Percentiles rank a stretch among this genome's conserved stretches.
phyloP scores from a whole-genome alignment of 1,140 invertebrate species.

The Halesus radiatus region DNA sequence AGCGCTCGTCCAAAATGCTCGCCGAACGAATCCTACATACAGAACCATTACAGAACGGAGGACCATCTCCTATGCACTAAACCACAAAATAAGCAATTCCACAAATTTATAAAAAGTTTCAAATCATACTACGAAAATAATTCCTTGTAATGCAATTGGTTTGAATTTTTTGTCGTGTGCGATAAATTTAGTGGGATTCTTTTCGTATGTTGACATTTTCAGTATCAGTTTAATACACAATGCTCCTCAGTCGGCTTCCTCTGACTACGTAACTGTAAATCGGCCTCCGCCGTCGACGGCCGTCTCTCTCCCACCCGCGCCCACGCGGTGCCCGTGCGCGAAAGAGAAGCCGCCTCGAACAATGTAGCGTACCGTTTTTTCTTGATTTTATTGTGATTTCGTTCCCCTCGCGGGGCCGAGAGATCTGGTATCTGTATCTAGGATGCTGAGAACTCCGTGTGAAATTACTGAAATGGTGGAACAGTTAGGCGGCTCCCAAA shows the following conservation, averaged over 20 bases:
- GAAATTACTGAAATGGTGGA: slow-evolving; percentile 1
- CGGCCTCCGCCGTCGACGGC: slow-evolving; percentile 4
- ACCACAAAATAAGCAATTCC: background rate
- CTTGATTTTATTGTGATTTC: slow-evolving; percentile 29
- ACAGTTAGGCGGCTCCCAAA: background rate
- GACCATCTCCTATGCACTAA: background rate
- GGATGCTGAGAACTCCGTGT: slow-evolving; percentile 24
- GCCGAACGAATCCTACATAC: slow-evolving; percentile 8
- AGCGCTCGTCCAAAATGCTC: background rate
- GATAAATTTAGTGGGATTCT: background rate
- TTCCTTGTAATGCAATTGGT: background rate
- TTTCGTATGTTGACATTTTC: background rate
- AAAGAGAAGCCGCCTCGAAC: background rate
- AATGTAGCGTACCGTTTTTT: slow-evolving; percentile 16
- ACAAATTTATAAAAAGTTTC: background rate
- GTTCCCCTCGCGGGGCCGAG: background rate
- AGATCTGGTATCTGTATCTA: slow-evolving; percentile 16
- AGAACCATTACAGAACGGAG: background rate
- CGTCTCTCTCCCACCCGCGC: background rate
- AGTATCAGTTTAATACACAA: background rate
- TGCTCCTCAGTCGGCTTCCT: slow-evolving; percentile 18
- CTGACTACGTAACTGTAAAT: slow-evolving; percentile 19
- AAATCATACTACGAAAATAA: background rate
- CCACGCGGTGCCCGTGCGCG: background rate
- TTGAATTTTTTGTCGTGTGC: background rate